Percentiles rank a stretch among this genome's conserved stretches.
These are phyloP conservation scores for Eledona agricola DNA, from an alignment of 2,888 invertebrate species.

Conservation along the genomic window DNA sequence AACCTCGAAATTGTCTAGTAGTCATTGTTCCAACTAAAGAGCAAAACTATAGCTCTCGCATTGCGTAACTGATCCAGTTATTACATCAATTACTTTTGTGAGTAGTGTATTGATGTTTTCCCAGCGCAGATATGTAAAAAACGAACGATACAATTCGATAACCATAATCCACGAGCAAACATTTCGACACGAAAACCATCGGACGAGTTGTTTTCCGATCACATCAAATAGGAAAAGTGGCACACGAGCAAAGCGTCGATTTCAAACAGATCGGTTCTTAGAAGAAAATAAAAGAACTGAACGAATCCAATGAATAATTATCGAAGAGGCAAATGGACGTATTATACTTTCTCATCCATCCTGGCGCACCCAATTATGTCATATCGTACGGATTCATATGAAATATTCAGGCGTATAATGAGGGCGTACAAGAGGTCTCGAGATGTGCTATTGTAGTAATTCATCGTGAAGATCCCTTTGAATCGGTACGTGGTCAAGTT, in stretches of 20 bases:
- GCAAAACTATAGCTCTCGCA: background rate
- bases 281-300: slow-evolving; percentile 4
- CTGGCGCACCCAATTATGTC: slow-evolving; percentile 11
- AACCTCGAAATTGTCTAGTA: no score
- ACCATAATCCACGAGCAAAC: slow-evolving; percentile 19
- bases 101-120: slow-evolving; percentile 12
- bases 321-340: slow-evolving; percentile 8
- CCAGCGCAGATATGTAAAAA: slow-evolving; percentile 10
- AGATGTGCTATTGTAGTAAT: background rate
- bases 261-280: slow-evolving; percentile 14
- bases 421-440: background rate
- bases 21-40: background rate
- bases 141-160: slow-evolving; percentile 19
- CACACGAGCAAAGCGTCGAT: slow-evolving; percentile 15
- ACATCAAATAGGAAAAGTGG: slow-evolving; percentile 11
- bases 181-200: slow-evolving; percentile 17
- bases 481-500: background rate
- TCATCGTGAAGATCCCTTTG: background rate
- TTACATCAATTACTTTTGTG: slow-evolving; percentile 5
- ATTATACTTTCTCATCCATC: slow-evolving; percentile 18
- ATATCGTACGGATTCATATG: background rate
- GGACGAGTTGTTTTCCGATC: background rate
- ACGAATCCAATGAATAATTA: slow-evolving; percentile 20
- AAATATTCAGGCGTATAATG: background rate
- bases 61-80: slow-evolving; percentile 2